Conservation (phyloP, 2,113 vertebrate genomes). For the Anolis sagrei region DNA sequence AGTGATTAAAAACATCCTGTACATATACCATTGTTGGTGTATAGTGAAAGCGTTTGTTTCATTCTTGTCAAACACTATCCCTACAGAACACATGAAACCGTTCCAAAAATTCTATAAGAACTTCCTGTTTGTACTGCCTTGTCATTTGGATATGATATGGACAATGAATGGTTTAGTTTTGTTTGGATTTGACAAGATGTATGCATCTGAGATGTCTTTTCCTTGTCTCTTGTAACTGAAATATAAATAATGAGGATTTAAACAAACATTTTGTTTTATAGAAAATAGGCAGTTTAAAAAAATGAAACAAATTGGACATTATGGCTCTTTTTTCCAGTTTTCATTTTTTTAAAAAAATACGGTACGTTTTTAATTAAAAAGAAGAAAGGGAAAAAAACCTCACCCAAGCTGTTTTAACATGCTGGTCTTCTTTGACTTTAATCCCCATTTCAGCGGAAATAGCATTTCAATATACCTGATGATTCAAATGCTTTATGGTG, state of each 20-base stretch:
- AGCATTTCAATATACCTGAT: neutral
- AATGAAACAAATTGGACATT: neutral
- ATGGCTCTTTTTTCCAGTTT: neutral
- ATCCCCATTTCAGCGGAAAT: neutral
- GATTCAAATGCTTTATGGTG: neutral
- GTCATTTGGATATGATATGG: neutral
- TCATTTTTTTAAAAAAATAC: neutral
- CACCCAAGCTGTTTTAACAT: neutral
- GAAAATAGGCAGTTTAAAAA: neutral
- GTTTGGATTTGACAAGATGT: too few species aligned
- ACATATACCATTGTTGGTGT: too few species aligned
- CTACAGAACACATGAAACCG: neutral
- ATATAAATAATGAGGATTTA: neutral
- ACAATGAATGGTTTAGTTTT: too few species aligned
- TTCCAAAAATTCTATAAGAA: neutral
- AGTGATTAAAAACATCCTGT: neutral
- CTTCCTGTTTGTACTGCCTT: neutral
- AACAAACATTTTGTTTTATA: neutral
- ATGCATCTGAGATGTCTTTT: neutral
- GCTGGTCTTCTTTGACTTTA: neutral
- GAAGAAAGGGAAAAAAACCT: too few species aligned
- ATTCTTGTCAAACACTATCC: neutral
- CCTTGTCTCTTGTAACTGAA: neutral
- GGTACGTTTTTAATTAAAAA: neutral
- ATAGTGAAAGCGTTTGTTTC: neutral